phyloP scores from a whole-genome alignment of 2,888 invertebrate species.

The Mylabris sibirica region DNA sequence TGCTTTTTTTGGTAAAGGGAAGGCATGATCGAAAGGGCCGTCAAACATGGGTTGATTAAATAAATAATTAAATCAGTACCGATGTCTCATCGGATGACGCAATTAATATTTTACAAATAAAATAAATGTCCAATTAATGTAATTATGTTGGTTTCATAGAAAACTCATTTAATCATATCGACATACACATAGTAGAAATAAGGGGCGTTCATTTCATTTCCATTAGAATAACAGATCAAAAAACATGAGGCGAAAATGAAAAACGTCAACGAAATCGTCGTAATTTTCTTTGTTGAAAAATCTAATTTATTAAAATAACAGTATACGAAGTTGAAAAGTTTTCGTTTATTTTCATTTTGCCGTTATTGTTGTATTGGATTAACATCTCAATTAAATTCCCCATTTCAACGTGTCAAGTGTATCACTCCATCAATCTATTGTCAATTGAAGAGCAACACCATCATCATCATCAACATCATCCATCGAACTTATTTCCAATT shows the following conservation, averaged over 20 bases:
- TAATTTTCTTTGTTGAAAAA: background rate
- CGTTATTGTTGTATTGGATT: background rate
- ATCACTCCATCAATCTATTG: background rate
- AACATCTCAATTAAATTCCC: conserved; percentile 6
- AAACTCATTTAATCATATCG: no score
- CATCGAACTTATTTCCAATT: background rate
- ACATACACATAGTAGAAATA: no score
- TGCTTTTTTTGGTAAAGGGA: background rate
- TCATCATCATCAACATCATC: background rate
- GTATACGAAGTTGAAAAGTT: no score
- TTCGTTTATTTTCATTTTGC: background rate
- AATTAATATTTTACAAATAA: background rate
- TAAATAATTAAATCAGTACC: background rate
- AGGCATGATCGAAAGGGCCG: background rate
- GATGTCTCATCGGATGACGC: background rate
- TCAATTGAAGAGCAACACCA: background rate
- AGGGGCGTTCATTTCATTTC: background rate
- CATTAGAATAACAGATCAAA: background rate
- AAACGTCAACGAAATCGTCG: background rate
- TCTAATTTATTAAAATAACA: background rate
- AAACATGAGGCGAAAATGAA: background rate
- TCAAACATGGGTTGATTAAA: background rate
- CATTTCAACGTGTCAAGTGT: background rate
- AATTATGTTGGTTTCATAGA: no score
- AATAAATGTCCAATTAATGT: no score